Base-by-base conservation (phyloP, 2,797 vertebrate genomes). In the Lithobates sylvaticus region DNA sequence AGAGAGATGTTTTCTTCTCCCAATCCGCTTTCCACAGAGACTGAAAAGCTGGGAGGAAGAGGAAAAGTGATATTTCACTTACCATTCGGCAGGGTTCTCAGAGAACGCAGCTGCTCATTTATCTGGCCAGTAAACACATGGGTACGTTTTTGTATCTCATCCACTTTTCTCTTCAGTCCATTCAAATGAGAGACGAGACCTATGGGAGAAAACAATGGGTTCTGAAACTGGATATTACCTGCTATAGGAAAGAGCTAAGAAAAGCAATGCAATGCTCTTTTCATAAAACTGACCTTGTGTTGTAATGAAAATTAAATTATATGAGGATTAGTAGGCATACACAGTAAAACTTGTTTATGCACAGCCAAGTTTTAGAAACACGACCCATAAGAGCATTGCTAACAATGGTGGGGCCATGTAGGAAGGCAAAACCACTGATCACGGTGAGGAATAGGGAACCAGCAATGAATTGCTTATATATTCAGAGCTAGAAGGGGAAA, bases 11-110 rank as follows among this genome's bases (percentile, higher is more conserved):
- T 79, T 67, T 79, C 65, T 12, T 36, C 1, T 36, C 64, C 65
- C n/a, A 26, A 9, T 44, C n/a, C n/a, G 16, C 15, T 68, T 65
- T 81, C 68, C 69, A 73, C 23, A n/a, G 27, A 81, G 68, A 82
- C 27, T 72, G 69, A 29, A 71, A 34, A 16, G 47, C 44, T 34
- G 50, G n/a, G 36, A 70, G 65, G 78, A 44, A 44, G 64, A 78
- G 68, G 27, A 79, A 3, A 27, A 32, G 18, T 80, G 13, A 34
- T 74, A 73, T 61, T 88, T 85, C 85, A 89, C 95, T 94, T 89
- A 98, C 98, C 94, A 78, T 92, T 92, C 9, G 93, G 90, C 16
- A 96, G 78, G 42, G 61, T 87, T 88, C 88, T 93, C 34, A 99
- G 91, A 68, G 90, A 84, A 74, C 78, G 86, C 78, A 96, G 86